Conservation (phyloP, 2,888 invertebrate genomes). For the Octonoba sinensis region DNA sequence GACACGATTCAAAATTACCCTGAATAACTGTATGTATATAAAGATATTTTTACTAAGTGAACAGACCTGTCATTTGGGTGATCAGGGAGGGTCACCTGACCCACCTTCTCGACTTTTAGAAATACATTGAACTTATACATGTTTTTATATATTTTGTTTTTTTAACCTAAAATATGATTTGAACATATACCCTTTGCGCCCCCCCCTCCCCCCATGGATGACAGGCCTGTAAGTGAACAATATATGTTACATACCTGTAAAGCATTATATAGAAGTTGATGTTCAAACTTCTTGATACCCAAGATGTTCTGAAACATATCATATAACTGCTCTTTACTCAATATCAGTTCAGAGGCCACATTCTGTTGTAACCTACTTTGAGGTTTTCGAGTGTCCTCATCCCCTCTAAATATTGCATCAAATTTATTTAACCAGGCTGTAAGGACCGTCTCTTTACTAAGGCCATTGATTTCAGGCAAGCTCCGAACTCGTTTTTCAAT, state of each 20-base stretch:
- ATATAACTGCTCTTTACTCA: conserved; percentile 98
- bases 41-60: too few relatives aligned
- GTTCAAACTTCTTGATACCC: conserved; percentile 99
- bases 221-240: neutral
- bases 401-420: conserved; percentile 89
- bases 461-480: conserved; percentile 98
- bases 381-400: conserved; percentile 73
- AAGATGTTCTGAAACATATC: conserved; percentile 99
- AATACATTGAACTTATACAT: too few relatives aligned
- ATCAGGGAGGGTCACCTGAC: too few relatives aligned
- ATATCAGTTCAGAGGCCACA: conserved; percentile 83
- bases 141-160: too few relatives aligned
- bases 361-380: conserved; percentile 69
- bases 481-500: conserved; percentile 98
- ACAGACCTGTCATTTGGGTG: too few relatives aligned
- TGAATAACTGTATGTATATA: too few relatives aligned
- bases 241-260: conserved; percentile 79
- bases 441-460: conserved; percentile 98
- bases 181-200: too few relatives aligned
- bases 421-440: conserved; percentile 99
- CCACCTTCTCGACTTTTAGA: too few relatives aligned
- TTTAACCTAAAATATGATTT: too few relatives aligned
- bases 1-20: too few relatives aligned
- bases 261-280: conserved; percentile 98
- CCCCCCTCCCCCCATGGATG: too few relatives aligned